Percentiles rank a stretch among this genome's conserved stretches.
Evolutionary conservation across 2,113 vertebrate species (phyloP).

Genomic region (Leucopsar rothschildi): DNA sequence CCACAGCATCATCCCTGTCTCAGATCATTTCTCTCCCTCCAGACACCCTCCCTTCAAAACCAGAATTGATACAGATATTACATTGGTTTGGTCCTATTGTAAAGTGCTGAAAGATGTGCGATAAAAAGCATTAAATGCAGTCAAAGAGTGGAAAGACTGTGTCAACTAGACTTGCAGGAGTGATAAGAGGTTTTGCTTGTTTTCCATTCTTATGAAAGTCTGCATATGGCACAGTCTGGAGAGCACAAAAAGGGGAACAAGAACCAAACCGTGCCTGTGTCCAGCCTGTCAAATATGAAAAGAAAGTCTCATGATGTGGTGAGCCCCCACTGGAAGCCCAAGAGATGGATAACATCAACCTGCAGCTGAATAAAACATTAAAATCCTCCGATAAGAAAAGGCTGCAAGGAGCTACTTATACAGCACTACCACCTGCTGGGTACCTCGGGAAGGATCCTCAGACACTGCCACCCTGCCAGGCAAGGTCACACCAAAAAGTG

Average conservation of each 20-base stretch:
- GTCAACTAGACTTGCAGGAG: background rate
- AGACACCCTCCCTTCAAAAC: background rate
- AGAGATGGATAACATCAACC: background rate
- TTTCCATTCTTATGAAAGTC: background rate
- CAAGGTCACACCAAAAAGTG: background rate
- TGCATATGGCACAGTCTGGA: background rate
- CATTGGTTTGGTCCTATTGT: background rate
- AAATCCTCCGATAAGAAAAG: constrained; percentile 49
- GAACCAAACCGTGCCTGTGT: background rate
- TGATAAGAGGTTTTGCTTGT: background rate
- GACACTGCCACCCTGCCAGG: fast-evolving
- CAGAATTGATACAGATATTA: background rate
- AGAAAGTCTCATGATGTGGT: background rate
- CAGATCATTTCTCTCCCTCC: background rate
- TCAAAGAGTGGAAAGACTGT: background rate
- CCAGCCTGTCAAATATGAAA: background rate
- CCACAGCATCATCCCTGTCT: background rate
- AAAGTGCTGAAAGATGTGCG: background rate
- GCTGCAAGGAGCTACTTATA: background rate
- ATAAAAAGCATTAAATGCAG: background rate
- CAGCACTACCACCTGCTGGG: constrained; percentile 58
- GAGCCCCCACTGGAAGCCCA: fast-evolving
- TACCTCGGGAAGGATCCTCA: background rate
- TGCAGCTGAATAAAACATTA: background rate
- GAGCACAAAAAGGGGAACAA: fast-evolving